Percentiles rank a stretch among this genome's conserved stretches.
Evolutionary conservation across 1,140 invertebrate species (phyloP).

Genomic region (Drosophila orosa): DNA sequence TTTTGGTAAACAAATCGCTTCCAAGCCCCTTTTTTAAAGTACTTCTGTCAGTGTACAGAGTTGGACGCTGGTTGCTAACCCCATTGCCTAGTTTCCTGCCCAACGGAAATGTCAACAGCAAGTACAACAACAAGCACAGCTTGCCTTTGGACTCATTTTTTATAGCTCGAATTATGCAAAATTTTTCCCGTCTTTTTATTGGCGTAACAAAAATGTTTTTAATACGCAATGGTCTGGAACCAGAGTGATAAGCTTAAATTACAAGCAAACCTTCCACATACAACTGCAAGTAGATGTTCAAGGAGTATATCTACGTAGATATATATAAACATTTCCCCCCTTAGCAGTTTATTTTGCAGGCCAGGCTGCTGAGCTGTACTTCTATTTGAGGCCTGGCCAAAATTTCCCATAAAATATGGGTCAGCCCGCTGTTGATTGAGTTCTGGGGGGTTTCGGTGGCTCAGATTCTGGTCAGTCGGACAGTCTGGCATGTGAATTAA

Average conservation of each 20-base stretch:
- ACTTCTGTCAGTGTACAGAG: conserved; percentile 9
- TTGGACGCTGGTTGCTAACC: conserved; percentile 48
- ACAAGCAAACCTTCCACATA: conserved; percentile 32
- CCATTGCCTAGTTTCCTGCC: conserved; percentile 70
- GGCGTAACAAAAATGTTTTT: conserved; percentile 82
- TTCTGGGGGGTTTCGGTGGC: conserved; percentile 36
- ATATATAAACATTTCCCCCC: conserved; percentile 13
- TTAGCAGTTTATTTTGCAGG: conserved; percentile 48
- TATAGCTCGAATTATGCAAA: conserved; percentile 76
- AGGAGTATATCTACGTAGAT: background rate
- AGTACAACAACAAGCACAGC: conserved; percentile 28
- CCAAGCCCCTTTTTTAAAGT: too few species aligned
- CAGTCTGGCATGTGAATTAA: conserved; percentile 51
- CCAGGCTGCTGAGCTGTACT: conserved; percentile 44
- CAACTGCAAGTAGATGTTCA: conserved; percentile 15
- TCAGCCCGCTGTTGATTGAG: conserved; percentile 72
- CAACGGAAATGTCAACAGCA: conserved; percentile 70
- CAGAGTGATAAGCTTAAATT: conserved; percentile 77
- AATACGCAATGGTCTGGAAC: conserved; percentile 82
- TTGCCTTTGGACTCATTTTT: conserved; percentile 52
- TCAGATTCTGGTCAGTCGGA: conserved; percentile 35
- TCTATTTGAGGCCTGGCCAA: conserved; percentile 58
- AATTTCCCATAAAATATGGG: conserved; percentile 73
- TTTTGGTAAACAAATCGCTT: too few species aligned
- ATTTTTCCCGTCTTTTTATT: conserved; percentile 76